Evolutionary conservation across 2,888 invertebrate genomes (phyloP), one percentile per base, ranked within the genome.

Genomic region (Euspilapteryx auroguttella): DNA sequence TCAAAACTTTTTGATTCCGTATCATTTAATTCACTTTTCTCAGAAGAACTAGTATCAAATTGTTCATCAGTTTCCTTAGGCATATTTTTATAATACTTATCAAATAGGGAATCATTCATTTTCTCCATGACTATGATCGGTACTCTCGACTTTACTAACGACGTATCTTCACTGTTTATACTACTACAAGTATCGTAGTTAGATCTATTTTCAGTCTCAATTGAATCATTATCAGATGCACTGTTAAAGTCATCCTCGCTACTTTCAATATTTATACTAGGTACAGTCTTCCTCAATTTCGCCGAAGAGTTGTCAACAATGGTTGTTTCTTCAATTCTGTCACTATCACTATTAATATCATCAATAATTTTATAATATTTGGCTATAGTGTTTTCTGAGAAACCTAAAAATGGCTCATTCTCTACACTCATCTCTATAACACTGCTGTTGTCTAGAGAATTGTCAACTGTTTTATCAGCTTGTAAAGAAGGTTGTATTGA

Each of bases 181-280:
- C 32, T 62, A 32, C 51, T 45, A 37, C 69, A 71, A 32, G 66
- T 65, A 33, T 66, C 57, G 55, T 68, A 71, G 25, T 49, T 35
- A 17, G 65, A 65, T 38, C 49, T 43, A 34, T 37, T 45, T 14
- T 55, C 48, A 23, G 12, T 9, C 12, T 20, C 9, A n/a, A n/a
- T n/a, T 24, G 4, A 12, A 7, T 12, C 24, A 24, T 13, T n/a
- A 12, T 24, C 24, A 24, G 8, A 3, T 14, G 12, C 11, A 24
- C 24, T 24, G 24, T 3, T 24, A 14, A 8, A 8, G 13, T 14
- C 17, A 17, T 27, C 12, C 6, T 12, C 2, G 9, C 11, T 12
- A 26, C 9, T 25, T n/a, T 10, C 17, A 15, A 14, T 10, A 24
- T 24, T 14, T 9, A 6, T 8, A 5, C n/a, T 27, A 13, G 13